These are phyloP conservation scores for Pammene aurita DNA, from an alignment of 2,888 invertebrate genomes.

Conservation along the genomic window DNA sequence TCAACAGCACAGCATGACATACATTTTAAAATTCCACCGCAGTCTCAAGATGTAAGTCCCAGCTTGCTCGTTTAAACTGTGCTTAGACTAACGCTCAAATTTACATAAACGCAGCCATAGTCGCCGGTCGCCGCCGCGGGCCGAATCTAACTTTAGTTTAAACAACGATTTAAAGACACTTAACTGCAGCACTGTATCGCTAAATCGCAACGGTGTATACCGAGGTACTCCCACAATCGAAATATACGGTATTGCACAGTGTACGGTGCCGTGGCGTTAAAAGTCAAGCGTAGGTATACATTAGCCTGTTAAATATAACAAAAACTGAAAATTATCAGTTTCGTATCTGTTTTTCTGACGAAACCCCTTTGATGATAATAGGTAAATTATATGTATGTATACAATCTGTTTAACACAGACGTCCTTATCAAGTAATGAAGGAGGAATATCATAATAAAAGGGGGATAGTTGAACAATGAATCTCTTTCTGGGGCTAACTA, in stretches of 20 bases:
- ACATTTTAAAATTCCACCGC: slow-evolving; percentile 23
- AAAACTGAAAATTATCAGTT: too few species aligned
- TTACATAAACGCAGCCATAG: slow-evolving; percentile 45
- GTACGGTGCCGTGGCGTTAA: slow-evolving; percentile 25
- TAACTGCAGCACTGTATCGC: slow-evolving; percentile 51
- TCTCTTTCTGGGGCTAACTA: too few species aligned
- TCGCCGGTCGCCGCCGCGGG: slow-evolving; percentile 44
- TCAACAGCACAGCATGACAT: slow-evolving; percentile 7
- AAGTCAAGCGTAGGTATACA: too few species aligned
- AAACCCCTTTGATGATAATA: too few species aligned
- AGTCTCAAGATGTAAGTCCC: slow-evolving; percentile 30
- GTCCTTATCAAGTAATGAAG: too few species aligned
- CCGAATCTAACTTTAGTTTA: slow-evolving; percentile 49
- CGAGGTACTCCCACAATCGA: slow-evolving; percentile 40
- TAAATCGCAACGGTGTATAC: slow-evolving; percentile 52
- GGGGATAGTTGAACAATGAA: too few species aligned
- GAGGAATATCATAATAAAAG: too few species aligned
- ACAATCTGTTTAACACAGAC: too few species aligned
- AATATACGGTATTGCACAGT: slow-evolving; percentile 47
- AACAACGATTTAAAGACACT: slow-evolving; percentile 53
- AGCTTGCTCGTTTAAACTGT: slow-evolving; percentile 26
- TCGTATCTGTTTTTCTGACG: too few species aligned
- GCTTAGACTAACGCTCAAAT: slow-evolving; percentile 36
- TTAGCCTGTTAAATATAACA: not conserved
- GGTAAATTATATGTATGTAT: too few species aligned